Base-by-base conservation (phyloP, 2,888 invertebrate genomes). In the Neoitamus cyanurus region DNA sequence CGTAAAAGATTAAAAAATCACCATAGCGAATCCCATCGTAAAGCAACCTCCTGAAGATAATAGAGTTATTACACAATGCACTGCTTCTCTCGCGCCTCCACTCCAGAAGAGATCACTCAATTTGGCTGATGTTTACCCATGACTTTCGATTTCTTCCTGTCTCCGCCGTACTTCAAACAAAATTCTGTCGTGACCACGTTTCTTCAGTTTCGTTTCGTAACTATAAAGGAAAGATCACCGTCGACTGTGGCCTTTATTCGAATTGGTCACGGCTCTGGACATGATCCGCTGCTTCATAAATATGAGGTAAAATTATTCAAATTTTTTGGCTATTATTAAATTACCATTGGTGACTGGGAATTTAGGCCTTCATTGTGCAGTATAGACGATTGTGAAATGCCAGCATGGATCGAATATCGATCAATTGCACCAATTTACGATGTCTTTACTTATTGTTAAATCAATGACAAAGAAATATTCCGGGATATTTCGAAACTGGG, bases 121-220 rank as follows among this genome's bases (percentile, higher is more conserved):
- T 48, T 36, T 15, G 78, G 48, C 28, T 78, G 46, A 30, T 78
- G 78, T 42, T 78, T 80, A 34, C 69, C 69, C 82, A 37, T 82
- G 69, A 82, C 69, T 82, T 82, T 82, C 82, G 30, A 31, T 82
- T 82, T 69, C 68, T 42, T 69, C 69, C 25, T 25, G 13, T 82
- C 20, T 13, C 6, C 77, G 15, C 5, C 69, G 30, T 36, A 82
- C 69, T 69, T 30, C 30, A 31, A 28, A 30, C 48, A 46, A n/a
- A 80, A 36, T 68, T 58, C 31, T 68, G 72, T 83, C 83, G 72
- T 83, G 83, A 48, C 70, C 83, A 83, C 83, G 83, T 83, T 83
- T 83, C 72, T 58, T 11, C 25, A 48, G n/a, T 15, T 72, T 83
- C 83, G 20, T 72, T 83, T 83, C 70, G 46, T 72, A 42, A 77